Evolutionary conservation across 2,888 invertebrate species (phyloP), one percentile per base, ranked within the genome.

Genomic region (Eulithis prunata): DNA sequence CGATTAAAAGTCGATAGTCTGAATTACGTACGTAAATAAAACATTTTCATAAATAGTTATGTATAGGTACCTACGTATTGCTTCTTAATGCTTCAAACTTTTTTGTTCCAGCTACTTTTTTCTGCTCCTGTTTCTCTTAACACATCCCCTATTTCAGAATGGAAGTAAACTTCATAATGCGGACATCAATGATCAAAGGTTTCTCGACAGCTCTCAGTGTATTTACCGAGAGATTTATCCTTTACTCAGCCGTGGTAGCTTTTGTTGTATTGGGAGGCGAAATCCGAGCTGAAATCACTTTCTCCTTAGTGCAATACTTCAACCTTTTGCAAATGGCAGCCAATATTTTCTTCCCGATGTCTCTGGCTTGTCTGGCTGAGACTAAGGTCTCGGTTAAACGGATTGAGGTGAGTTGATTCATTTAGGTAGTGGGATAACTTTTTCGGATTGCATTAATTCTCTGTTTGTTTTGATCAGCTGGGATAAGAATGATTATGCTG

Each of bases 171-270:
- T 94, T 95, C 58, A 93, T 96, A 62, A 91, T 94, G 71, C 89
- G 93, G 63, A 95, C 95, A 6, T 95, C 96, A 0, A 95, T 95
- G 88, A 94, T 96, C 66, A 93, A 94, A 78, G 96, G 95, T 0
- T 94, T 96, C 73, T 95, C 95, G 6, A 88, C 94, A 43, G 95
- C 95, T 0, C 81, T 95, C 69, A 95, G 95, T 79, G 96, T 98
- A 21, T 98, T 97, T 79, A 97, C 97, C 0, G 97, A 97, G 78
- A 95, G 98, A 66, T 95, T 97, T 69, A 96, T 98, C 14, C 88
- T 98, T 12, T 97, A 96, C 82, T 93, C 97, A 54, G 97, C 97
- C 1, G 92, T 98, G 58, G 94, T 97, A 45, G 94, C 96, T 0
- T 97, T 95, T 76, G 96, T 96, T 41, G 86, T 97, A 6, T 81